Evolutionary conservation across 2,888 invertebrate genomes (phyloP), one percentile per base, ranked within the genome.

Genomic region (Xestobium rufovillosum): DNA sequence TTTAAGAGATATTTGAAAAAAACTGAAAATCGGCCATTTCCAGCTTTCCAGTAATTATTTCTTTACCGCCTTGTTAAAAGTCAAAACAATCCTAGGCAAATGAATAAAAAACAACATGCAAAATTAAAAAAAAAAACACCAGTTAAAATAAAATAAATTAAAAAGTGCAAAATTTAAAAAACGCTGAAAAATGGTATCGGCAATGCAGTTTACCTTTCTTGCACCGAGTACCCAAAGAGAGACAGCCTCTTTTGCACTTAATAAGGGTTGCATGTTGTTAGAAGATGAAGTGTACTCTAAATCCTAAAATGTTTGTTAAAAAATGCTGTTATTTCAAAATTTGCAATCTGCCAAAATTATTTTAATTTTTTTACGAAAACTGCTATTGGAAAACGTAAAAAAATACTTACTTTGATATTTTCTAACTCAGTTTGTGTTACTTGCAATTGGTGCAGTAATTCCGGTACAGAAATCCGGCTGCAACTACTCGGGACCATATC

Each of bases 181-280:
- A n/a, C n/a, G n/a, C n/a, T n/a, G n/a, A n/a, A n/a, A n/a, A n/a
- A n/a, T n/a, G n/a, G n/a, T n/a, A n/a, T 19, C 6, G 6, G 23
- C 23, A 19, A 19, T 19, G 23, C 23, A 8, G 23, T 49, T 64
- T 79, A 88, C 87, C 87, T 88, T 87, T 76, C 87, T 80, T 74
- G 85, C 85, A 78, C 86, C 86, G 76, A 87, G 83, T 72, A 86
- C 84, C 87, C 87, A 88, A 70, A 88, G 82, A 71, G 87, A 85
- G 76, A 88, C 83, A 75, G 88, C 88, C 80, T 88, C 87, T 80
- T 85, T 83, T 75, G 86, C 85, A 73, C 85, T 87, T 73, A 88
- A 80, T 74, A 87, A 83, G 75, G 80, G 80, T 76, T 81, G 80
- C 70, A 77, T 76, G 72, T 75, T 78, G 73, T 75, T 69, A 64